Evolutionary conservation across 2,888 invertebrate species (phyloP), one percentile per base, ranked within the genome.

Genomic region (Dyspetes luteomarginatus): DNA sequence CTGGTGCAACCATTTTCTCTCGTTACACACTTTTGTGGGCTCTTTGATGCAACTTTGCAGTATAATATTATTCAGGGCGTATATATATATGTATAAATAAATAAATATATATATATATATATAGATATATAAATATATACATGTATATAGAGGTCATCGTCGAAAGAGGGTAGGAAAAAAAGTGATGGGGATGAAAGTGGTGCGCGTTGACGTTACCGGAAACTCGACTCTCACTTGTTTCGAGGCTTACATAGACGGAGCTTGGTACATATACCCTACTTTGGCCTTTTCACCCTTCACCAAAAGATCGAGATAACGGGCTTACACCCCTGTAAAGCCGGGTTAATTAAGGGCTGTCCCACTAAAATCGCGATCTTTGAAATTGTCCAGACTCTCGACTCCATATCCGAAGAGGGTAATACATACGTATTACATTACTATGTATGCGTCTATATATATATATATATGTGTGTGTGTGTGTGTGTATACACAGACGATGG

Each of bases 311-410:
- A 89, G 89, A 90, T 89, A 90, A 89, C 87, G 83, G 86, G 88
- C 88, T 80, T 87, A 87, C 87, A 83, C 82, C 81, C 82, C 74
- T 83, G 62, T 72, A 86, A 87, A 88, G 85, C 83, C 84, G 82
- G 87, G 86, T 89, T 90, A 89, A 90, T 90, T 90, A 89, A 89
- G 88, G 88, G 83, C 85, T 83, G 84, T 88, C 87, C 84, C 82
- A 81, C 84, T 84, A 85, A 87, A 87, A 88, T 88, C 85, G 83
- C 78, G 84, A 85, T 84, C 83, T 84, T 77, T 82, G 83, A 82
- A 86, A 87, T 83, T 85, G 84, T 83, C 81, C 78, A 81, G 85
- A 79, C 64, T 75, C 62, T 62, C 52, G 62, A 69, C 36, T 79
- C 64, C 67, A 50, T 62, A 36, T 62, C 69, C 48, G 30, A 12